Evolutionary conservation across 2,888 invertebrate genomes (phyloP).

Genomic region (Mythimna impura): DNA sequence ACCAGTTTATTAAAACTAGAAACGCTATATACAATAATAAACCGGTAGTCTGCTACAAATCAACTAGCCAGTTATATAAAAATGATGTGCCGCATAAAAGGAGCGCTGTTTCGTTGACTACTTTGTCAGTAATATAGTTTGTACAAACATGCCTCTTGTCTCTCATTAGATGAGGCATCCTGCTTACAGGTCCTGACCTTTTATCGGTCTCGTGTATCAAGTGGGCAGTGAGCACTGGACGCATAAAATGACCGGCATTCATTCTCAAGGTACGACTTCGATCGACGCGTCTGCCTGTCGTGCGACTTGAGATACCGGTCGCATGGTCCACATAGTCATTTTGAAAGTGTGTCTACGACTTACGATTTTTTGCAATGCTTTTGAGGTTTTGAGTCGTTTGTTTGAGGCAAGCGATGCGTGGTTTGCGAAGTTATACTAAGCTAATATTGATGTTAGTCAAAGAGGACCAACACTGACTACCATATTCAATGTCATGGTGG

Average conservation of each 20-base stretch:
- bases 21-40: slow-evolving; percentile 50
- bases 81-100: slow-evolving; percentile 49
- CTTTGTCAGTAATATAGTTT: slow-evolving; percentile 63
- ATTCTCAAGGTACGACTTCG: slow-evolving; percentile 60
- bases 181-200: slow-evolving; percentile 82
- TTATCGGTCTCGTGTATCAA: slow-evolving; percentile 79
- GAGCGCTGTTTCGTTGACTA: slow-evolving; percentile 51
- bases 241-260: slow-evolving; percentile 77
- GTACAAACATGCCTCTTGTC: slow-evolving; percentile 76
- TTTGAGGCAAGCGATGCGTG: neutral
- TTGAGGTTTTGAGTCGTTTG: neutral
- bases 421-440: slow-evolving; percentile 8
- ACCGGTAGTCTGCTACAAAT: slow-evolving; percentile 35
- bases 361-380: slow-evolving; percentile 25
- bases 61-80: slow-evolving; percentile 21
- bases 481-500: slow-evolving; percentile 15
- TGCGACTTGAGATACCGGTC: slow-evolving; percentile 40
- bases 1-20: slow-evolving; percentile 41
- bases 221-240: slow-evolving; percentile 75
- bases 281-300: slow-evolving; percentile 30
- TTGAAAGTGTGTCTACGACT: slow-evolving; percentile 50
- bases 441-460: slow-evolving; percentile 29
- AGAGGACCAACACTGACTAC: slow-evolving; percentile 11
- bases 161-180: slow-evolving; percentile 80
- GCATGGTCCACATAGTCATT: slow-evolving; percentile 30